A percentile compares a stretch with the other conserved stretches of the same genome.
phyloP scores from a whole-genome alignment of 2,888 invertebrate species.

The Thalpophila matura region DNA sequence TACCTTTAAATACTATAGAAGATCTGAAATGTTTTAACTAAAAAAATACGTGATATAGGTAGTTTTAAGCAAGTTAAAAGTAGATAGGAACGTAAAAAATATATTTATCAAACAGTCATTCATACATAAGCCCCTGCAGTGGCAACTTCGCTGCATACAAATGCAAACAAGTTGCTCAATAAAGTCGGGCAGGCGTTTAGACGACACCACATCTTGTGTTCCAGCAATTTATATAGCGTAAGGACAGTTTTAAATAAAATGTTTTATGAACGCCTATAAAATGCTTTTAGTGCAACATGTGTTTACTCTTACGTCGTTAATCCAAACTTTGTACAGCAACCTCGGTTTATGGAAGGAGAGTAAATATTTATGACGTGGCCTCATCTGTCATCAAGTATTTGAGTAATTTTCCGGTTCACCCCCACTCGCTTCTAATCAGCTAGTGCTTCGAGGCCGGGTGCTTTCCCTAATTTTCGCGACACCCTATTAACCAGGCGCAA shows the following conservation, averaged over 20 bases:
- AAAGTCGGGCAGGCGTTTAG: conserved; percentile 73
- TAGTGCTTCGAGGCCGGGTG: conserved; percentile 79
- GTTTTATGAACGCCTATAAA: conserved; percentile 76
- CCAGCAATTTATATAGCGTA: conserved; percentile 60
- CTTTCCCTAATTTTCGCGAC: conserved; percentile 86
- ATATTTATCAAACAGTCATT: conserved; percentile 45
- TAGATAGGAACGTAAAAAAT: background rate
- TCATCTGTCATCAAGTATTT: conserved; percentile 80
- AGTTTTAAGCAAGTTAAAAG: conserved; percentile 15
- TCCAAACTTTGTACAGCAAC: conserved; percentile 79
- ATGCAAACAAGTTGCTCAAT: conserved; percentile 72
- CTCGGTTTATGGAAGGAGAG: conserved; percentile 72
- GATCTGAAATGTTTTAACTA: background rate
- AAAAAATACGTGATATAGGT: background rate
- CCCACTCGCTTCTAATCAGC: conserved; percentile 81
- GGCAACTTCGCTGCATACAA: conserved; percentile 54
- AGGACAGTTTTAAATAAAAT: conserved; percentile 71
- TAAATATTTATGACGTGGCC: conserved; percentile 77
- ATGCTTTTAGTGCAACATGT: conserved; percentile 82
- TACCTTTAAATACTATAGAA: conserved; percentile 3
- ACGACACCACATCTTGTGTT: conserved; percentile 59
- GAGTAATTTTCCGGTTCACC: conserved; percentile 83
- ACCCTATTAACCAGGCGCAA: conserved; percentile 85
- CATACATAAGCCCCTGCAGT: conserved; percentile 54
- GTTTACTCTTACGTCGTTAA: conserved; percentile 82